Conservation (phyloP, 1,140 invertebrate species). For the Drosophila bifasciata region DNA sequence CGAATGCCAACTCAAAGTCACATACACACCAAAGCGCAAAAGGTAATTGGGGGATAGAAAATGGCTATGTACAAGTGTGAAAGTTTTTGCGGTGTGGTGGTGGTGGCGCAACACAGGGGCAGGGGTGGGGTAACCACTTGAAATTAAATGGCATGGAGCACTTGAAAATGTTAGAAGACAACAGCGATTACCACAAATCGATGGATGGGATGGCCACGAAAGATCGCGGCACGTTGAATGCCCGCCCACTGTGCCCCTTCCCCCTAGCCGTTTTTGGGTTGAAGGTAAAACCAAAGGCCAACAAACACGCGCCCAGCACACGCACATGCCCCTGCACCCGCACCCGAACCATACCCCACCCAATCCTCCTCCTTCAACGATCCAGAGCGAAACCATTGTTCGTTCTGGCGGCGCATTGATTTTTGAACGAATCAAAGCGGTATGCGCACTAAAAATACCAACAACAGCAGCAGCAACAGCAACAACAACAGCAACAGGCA, state of each 20-base stretch:
- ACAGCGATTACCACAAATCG: slow-evolving; percentile 58
- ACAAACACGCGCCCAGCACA: slow-evolving; percentile 58
- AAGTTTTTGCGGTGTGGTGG: slow-evolving; percentile 16
- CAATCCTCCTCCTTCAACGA: not conserved
- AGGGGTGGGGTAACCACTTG: no score
- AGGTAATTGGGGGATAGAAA: slow-evolving; percentile 29
- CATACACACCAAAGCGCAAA: not conserved
- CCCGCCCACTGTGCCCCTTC: slow-evolving; percentile 13
- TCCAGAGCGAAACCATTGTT: slow-evolving; percentile 30
- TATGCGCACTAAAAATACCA: slow-evolving; percentile 82
- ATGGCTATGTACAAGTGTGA: slow-evolving; percentile 9
- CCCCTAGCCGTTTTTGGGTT: slow-evolving; percentile 7
- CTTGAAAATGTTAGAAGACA: slow-evolving; percentile 53
- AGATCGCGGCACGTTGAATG: slow-evolving; percentile 15
- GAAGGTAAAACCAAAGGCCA: slow-evolving; percentile 64
- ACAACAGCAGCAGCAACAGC: slow-evolving; percentile 57
- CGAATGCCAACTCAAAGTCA: slow-evolving; percentile 32
- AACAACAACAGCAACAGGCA: slow-evolving; percentile 17
- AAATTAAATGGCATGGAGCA: slow-evolving; percentile 71
- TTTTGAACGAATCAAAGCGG: slow-evolving; percentile 82
- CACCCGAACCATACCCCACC: not conserved
- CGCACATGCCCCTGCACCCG: slow-evolving; percentile 27
- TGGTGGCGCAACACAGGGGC: slow-evolving; percentile 17
- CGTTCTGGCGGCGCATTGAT: slow-evolving; percentile 70
- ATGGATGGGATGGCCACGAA: slow-evolving; percentile 26